These are phyloP conservation scores for Latrodectus hesperus DNA, from an alignment of 2,888 invertebrate species.

Conservation along the genomic window DNA sequence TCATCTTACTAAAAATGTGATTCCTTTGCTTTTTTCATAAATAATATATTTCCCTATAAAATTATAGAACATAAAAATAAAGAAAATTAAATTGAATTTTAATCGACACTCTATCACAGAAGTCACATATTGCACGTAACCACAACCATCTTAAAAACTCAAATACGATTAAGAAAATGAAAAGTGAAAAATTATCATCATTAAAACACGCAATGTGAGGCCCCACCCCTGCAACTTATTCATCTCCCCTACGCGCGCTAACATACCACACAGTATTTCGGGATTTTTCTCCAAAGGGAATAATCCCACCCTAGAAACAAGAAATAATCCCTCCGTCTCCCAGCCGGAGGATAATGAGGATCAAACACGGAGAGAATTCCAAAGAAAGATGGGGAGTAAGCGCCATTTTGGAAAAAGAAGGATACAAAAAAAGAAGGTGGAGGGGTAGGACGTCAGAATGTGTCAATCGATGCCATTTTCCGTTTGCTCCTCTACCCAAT, in stretches of 20 bases:
- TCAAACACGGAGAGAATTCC: slow-evolving; percentile 28
- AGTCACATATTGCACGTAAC: background rate
- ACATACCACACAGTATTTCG: background rate
- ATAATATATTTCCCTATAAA: too few relatives aligned
- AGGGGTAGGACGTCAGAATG: slow-evolving; percentile 22
- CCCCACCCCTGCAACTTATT: background rate
- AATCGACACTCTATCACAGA: background rate
- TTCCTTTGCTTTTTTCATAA: too few relatives aligned
- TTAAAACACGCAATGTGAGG: background rate
- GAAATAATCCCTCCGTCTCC: background rate
- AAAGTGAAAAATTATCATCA: slow-evolving; percentile 5
- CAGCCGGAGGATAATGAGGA: background rate
- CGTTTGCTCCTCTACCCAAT: slow-evolving; percentile 54
- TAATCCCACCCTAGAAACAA: background rate
- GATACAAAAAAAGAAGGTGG: slow-evolving; percentile 16
- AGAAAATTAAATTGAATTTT: background rate
- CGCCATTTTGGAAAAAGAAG: slow-evolving; percentile 58
- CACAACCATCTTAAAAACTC: background rate
- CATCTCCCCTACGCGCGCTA: background rate
- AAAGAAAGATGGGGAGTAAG: slow-evolving; percentile 35
- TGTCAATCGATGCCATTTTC: slow-evolving; percentile 65
- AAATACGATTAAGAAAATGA: slow-evolving; percentile 1
- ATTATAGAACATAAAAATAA: background rate
- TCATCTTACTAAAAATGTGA: too few relatives aligned
- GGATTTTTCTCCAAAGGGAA: background rate